A percentile compares a stretch with the other conserved stretches of the same genome.
These are phyloP conservation scores for Ciona savignyi DNA, from an alignment of 23 tunicate species.

Conservation along the genomic window DNA sequence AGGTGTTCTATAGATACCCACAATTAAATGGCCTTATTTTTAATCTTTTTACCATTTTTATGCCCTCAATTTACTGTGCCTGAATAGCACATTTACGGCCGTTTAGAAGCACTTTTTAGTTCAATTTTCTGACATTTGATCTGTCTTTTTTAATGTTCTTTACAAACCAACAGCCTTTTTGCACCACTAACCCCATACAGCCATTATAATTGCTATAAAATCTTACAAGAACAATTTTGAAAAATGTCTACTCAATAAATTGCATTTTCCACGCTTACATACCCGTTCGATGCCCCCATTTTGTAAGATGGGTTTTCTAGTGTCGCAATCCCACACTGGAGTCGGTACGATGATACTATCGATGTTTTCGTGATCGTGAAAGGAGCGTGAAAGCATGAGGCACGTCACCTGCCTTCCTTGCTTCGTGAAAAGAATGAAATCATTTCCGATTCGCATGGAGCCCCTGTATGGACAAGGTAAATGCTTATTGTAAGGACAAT, in stretches of 20 bases:
- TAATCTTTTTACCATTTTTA: no score
- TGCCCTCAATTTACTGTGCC: no score
- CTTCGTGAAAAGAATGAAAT: slow-evolving; percentile 84
- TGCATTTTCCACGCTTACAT: neutral
- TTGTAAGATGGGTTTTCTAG: slow-evolving; percentile 34
- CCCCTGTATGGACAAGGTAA: no score
- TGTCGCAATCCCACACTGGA: slow-evolving; percentile 77
- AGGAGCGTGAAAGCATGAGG: slow-evolving; percentile 77
- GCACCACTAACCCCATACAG: neutral
- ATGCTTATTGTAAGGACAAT: no score
- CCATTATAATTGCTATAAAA: neutral
- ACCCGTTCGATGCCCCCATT: slow-evolving; percentile 62
- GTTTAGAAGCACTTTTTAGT: no score
- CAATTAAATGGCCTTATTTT: no score
- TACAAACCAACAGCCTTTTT: no score
- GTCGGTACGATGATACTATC: slow-evolving; percentile 76
- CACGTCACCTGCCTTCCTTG: slow-evolving; percentile 45
- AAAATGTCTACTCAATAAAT: neutral
- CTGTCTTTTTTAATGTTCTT: no score
- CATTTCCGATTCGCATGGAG: slow-evolving; percentile 91
- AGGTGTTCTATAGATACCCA: no score
- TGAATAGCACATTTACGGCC: no score
- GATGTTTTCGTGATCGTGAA: slow-evolving; percentile 71
- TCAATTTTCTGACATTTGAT: no score
- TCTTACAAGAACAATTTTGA: no score